Conservation (phyloP, 2,113 vertebrate species). For the Myrmecobius fasciatus region DNA sequence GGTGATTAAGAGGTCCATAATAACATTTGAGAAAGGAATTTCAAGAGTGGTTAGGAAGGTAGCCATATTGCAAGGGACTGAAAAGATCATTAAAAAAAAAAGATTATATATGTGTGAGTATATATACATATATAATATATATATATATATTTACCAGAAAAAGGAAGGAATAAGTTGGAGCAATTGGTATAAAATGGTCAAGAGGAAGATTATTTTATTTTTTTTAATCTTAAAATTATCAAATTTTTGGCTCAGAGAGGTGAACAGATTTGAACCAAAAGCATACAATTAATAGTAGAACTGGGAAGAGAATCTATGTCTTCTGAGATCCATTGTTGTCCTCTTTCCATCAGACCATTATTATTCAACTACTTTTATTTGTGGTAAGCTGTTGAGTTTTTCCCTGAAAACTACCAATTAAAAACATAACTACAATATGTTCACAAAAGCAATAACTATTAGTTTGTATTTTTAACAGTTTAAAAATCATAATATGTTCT, state of each 20-base stretch:
- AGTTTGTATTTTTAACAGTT: slow-evolving; percentile 21
- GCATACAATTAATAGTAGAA: neutral
- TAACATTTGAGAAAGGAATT: neutral
- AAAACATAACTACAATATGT: neutral
- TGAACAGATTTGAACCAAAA: neutral
- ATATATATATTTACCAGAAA: neutral
- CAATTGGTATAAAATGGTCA: neutral
- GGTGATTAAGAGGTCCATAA: neutral
- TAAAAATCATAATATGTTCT: slow-evolving; percentile 4
- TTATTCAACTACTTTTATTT: slow-evolving; percentile 19
- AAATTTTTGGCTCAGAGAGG: neutral
- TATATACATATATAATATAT: neutral
- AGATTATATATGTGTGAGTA: neutral
- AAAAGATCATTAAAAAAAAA: neutral
- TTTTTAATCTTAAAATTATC: neutral
- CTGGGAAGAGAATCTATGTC: neutral
- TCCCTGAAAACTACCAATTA: neutral
- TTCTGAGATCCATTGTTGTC: neutral
- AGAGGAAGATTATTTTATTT: neutral
- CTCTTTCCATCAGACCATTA: neutral
- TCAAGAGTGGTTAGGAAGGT: neutral
- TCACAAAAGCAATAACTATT: neutral
- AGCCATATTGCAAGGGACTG: neutral
- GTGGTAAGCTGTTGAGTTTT: neutral
- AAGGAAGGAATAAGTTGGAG: neutral